Evolutionary conservation across 2,888 invertebrate genomes (phyloP), one percentile per base, ranked within the genome.

Genomic region (Tanytarsus gracilentus): DNA sequence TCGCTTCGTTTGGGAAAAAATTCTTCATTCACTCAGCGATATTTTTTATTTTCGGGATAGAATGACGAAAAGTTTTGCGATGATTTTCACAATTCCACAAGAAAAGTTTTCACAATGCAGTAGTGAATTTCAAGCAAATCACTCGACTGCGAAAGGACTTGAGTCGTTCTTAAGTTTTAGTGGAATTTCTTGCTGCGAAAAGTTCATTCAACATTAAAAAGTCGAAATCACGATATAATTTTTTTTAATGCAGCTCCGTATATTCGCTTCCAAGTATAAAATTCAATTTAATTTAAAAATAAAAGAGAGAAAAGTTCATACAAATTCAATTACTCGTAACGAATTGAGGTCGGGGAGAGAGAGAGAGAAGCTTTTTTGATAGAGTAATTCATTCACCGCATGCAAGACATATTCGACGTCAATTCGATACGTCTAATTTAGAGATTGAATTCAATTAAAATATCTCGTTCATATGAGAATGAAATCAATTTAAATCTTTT

Each of bases 391-490:
- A 44, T 18, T 44, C 18, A 16, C 21, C 44, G 21, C 11, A 18
- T 16, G 18, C 16, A 44, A 44, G 50, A 50, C 16, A 36, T 36
- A 16, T 16, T 36, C 14, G 44, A 29, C 33, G 21, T 33, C 26
- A 39, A 55, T 55, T 55, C 40, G 55, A 39, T 39, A 40, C 55
- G 40, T 39, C 55, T 55, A 55, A 55, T 55, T 55, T 55, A 40
- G 55, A 26, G 55, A 55, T 40, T 25, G 33, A 55, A 39, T 55
- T 55, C 23, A 55, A 55, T 55, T 55, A 40, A 55, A 27, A 26
- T 49, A 26, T 11, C n/a, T n/a, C n/a, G n/a, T n/a, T n/a, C n/a
- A n/a, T n/a, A n/a, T n/a, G n/a, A 27, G 27, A 27, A n/a, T 18
- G 14, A 26, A 26, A 26, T 49, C 49, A 49, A 49, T 49, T 49